These are phyloP conservation scores for Forbesichthys papilliferus DNA, from an alignment of 2,113 vertebrate genomes.

Conservation along the genomic window DNA sequence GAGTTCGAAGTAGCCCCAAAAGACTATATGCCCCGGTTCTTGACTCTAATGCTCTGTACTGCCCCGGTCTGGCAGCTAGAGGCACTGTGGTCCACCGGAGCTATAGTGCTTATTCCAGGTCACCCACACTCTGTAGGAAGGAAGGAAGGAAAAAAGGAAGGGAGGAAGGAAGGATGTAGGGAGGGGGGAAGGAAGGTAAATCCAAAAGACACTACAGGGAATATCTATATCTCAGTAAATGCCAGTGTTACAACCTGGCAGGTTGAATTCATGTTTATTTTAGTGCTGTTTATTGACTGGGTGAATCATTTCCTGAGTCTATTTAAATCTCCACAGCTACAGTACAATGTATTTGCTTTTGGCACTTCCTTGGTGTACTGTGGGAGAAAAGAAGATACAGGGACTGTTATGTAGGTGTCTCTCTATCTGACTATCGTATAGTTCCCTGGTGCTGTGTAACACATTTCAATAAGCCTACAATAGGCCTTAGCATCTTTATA, in stretches of 20 bases:
- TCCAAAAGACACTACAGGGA: slow-evolving; percentile 34
- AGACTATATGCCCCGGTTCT: slow-evolving; percentile 13
- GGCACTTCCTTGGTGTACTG: slow-evolving; percentile 33
- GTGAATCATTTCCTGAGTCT: slow-evolving; percentile 69
- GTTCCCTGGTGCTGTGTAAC: slow-evolving; percentile 25
- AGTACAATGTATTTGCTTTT: slow-evolving; percentile 34
- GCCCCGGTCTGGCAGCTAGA: slow-evolving; percentile 45
- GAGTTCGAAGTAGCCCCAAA: neutral
- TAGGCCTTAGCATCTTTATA: neutral
- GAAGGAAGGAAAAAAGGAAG: neutral
- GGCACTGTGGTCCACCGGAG: slow-evolving; percentile 42
- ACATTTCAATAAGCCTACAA: neutral
- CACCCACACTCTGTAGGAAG: slow-evolving; percentile 65
- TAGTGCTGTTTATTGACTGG: slow-evolving; percentile 55
- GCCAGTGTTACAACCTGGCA: slow-evolving; percentile 32
- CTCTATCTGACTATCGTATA: slow-evolving; percentile 24
- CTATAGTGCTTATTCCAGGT: slow-evolving; percentile 55
- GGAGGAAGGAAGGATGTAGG: slow-evolving; percentile 21
- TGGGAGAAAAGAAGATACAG: slow-evolving; percentile 23
- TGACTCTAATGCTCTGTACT: slow-evolving; percentile 14
- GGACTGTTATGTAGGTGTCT: slow-evolving; percentile 40
- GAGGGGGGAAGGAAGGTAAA: slow-evolving; percentile 40
- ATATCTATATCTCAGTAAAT: slow-evolving; percentile 50
- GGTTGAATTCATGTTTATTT: slow-evolving; percentile 51
- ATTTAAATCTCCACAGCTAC: slow-evolving; percentile 59